Base-by-base conservation (phyloP, 2,113 vertebrate genomes). In the Gopherus flavomarginatus region DNA sequence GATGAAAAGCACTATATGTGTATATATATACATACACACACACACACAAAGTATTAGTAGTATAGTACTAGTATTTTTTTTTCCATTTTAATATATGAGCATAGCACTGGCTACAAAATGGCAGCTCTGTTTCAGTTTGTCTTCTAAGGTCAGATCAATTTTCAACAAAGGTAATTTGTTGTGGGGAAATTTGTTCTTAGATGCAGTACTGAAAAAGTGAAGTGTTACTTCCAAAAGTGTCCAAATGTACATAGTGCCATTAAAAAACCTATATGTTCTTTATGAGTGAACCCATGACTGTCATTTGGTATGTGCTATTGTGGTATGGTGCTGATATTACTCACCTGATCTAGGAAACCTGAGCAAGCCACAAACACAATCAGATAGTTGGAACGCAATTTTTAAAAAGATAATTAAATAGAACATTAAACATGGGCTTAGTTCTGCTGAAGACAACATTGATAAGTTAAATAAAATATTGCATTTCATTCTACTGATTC, bases 161-260 rank as follows among this genome's bases (percentile, higher is more conserved):
- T 54, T 86, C 84, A 92, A 13, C 72, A 86, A 11, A 85, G 77
- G 38, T 94, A 89, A 93, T 95, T 93, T 52, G 12, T 88, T 97
- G 91, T 78, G 50, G 44, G 44, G 47, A 93, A 91, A 93, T 96
- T 93, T 52, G 7, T 87, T 97, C 90, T 80, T 50, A 47, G 72
- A 79, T 90, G 42, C 42, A 16, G 2, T 92, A 87, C 88, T 92
- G 77, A 80, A 59, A 95, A 90, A 35, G 7, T 81, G 80, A 49
- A 50, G 87, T 92, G 81, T 85, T 49, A 8, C 27, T 94, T 80
- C 35, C 57, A 59, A 54, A 81, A 90, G 53, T 95, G 56, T 29
- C 94, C 65, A 56, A 81, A 69, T 83, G 38, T 54, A 5, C 29
- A 29, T 87, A 42, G 81, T 83, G 42, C 44, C 65, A 54, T 54